Evolutionary conservation across 2,888 invertebrate genomes (phyloP).

Genomic region (Lissonota sp.): DNA sequence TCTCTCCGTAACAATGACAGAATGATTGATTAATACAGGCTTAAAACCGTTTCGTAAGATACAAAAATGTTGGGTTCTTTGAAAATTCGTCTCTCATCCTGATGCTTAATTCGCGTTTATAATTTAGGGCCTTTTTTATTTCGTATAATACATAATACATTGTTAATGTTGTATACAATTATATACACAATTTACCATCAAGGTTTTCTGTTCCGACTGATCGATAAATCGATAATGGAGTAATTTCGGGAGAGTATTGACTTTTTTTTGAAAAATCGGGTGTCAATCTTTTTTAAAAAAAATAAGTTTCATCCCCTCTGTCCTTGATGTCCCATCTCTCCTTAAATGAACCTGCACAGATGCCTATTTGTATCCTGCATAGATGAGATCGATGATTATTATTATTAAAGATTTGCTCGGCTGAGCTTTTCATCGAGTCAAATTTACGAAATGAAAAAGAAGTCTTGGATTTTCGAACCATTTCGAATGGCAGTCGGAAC

Average conservation of each 20-base stretch:
- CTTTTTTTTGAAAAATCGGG: not conserved
- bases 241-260: constrained; percentile 4
- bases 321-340: too few relatives aligned
- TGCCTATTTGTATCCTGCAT: not conserved
- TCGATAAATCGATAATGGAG: constrained; percentile 29
- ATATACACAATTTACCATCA: not conserved
- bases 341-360: too few relatives aligned
- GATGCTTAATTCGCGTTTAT: constrained; percentile 16
- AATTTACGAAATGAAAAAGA: constrained; percentile 14
- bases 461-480: constrained; percentile 1
- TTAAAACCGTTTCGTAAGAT: not conserved
- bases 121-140: constrained; percentile 22
- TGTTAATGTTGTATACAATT: not conserved
- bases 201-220: constrained; percentile 31
- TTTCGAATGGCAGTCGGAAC: constrained; percentile 55
- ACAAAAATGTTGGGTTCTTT: constrained; percentile 46
- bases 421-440: not conserved
- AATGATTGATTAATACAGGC: not conserved
- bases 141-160: constrained; percentile 13
- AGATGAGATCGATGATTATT: not conserved
- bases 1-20: not conserved
- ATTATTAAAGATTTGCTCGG: constrained; percentile 1
- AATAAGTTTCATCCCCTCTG: too few relatives aligned
- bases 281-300: too few relatives aligned
- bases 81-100: constrained; percentile 14